Percentiles rank a stretch among this genome's conserved stretches.
These are phyloP conservation scores for Deilephila porcellus DNA, from an alignment of 2,888 invertebrate genomes.

Conservation along the genomic window DNA sequence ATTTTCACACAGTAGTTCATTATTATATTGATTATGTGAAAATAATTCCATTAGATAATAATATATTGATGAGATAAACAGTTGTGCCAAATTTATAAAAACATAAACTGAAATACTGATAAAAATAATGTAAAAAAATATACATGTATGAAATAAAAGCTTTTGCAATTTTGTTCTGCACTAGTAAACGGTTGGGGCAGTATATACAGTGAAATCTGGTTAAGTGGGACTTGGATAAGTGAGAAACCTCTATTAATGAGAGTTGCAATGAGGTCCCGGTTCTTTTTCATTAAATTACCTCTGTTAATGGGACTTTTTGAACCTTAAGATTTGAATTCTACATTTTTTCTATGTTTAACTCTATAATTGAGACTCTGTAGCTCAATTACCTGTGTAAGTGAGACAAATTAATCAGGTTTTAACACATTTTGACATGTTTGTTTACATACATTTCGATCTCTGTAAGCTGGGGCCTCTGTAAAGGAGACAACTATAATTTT, in stretches of 20 bases:
- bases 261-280: neutral
- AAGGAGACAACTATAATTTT: too few relatives aligned
- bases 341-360: neutral
- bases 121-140: too few relatives aligned
- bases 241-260: neutral
- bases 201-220: neutral
- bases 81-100: too few relatives aligned
- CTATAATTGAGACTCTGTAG: neutral
- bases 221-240: neutral
- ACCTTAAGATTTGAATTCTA: neutral
- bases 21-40: too few relatives aligned
- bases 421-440: neutral
- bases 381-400: neutral
- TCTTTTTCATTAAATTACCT: neutral
- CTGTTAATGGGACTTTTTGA: conserved; percentile 1
- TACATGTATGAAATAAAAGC: too few relatives aligned
- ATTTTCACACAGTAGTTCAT: too few relatives aligned
- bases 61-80: too few relatives aligned
- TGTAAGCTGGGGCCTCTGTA: too few relatives aligned
- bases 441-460: neutral
- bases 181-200: too few relatives aligned
- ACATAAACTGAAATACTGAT: too few relatives aligned
- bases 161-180: too few relatives aligned
- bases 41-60: too few relatives aligned
- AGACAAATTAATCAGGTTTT: neutral